Conservation (phyloP, 2,888 invertebrate species). For the Cremastobaeus sp. region DNA sequence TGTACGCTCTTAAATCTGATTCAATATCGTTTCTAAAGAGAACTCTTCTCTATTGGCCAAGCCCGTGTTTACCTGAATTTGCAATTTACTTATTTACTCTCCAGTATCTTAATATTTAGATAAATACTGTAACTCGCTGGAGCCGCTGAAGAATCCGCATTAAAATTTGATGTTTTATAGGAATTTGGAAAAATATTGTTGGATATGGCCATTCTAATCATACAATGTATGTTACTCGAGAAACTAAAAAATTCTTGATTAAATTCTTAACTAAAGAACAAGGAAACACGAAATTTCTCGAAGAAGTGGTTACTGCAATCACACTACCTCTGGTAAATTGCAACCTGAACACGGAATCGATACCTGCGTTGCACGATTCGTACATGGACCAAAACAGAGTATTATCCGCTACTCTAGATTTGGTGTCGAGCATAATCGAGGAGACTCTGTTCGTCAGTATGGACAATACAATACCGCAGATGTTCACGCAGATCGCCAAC, state of each 20-base stretch:
- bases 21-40: no score
- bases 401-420: slow-evolving; percentile 71
- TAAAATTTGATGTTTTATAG: slow-evolving; percentile 69
- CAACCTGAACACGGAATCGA: slow-evolving; percentile 76
- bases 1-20: no score
- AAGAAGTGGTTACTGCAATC: slow-evolving; percentile 81
- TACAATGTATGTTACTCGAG: slow-evolving; percentile 85
- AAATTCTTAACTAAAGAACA: slow-evolving; percentile 68
- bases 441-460: slow-evolving; percentile 69
- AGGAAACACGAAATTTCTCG: slow-evolving; percentile 77
- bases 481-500: slow-evolving; percentile 69
- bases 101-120: no score
- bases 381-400: slow-evolving; percentile 78
- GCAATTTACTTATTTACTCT: no score
- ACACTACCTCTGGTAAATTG: slow-evolving; percentile 81
- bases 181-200: slow-evolving; percentile 82
- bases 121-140: no score
- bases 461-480: slow-evolving; percentile 70
- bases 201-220: slow-evolving; percentile 83
- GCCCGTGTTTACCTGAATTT: no score
- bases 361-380: slow-evolving; percentile 75
- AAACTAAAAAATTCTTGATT: slow-evolving; percentile 83
- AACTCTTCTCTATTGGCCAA: no score
- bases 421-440: slow-evolving; percentile 72
- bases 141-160: no score